Evolutionary conservation across 2,888 invertebrate species (phyloP).

Genomic region (Mythimna vitellina): DNA sequence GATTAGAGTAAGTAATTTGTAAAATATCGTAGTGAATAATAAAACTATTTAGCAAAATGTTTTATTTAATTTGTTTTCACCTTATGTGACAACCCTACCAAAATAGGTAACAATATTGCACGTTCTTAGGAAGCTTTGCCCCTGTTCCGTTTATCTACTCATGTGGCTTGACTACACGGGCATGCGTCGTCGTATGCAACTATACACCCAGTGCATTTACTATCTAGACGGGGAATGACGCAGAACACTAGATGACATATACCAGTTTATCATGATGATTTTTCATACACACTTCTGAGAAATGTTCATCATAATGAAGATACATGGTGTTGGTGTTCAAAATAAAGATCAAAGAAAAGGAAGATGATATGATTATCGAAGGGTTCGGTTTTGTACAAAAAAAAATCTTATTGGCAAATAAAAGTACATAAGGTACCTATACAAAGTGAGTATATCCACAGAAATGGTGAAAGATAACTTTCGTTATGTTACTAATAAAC

Average conservation of each 20-base stretch:
- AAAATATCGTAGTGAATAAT: too few relatives aligned
- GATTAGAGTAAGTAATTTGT: too few relatives aligned
- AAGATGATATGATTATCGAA: not conserved
- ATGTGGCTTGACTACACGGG: too few relatives aligned
- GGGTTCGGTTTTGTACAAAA: not conserved
- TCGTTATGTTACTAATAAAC: slow-evolving; percentile 14
- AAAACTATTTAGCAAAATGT: too few relatives aligned
- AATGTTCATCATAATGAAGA: not conserved
- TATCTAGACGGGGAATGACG: slow-evolving; percentile 11
- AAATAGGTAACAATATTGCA: too few relatives aligned
- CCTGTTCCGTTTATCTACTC: too few relatives aligned
- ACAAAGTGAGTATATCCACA: not conserved
- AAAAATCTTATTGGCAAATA: too few relatives aligned
- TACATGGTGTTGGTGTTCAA: not conserved
- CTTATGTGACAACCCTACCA: too few relatives aligned
- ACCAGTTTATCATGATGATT: slow-evolving; percentile 9
- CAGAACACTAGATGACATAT: slow-evolving; percentile 6
- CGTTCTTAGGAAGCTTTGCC: too few relatives aligned
- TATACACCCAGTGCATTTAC: not conserved
- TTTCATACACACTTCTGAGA: not conserved
- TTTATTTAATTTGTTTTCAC: too few relatives aligned
- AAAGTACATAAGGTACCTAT: not conserved
- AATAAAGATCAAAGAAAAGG: not conserved
- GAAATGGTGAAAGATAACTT: not conserved
- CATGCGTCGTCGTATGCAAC: too few relatives aligned